phyloP scores from a whole-genome alignment of 1,140 invertebrate species.

The Papilio aristodemus region DNA sequence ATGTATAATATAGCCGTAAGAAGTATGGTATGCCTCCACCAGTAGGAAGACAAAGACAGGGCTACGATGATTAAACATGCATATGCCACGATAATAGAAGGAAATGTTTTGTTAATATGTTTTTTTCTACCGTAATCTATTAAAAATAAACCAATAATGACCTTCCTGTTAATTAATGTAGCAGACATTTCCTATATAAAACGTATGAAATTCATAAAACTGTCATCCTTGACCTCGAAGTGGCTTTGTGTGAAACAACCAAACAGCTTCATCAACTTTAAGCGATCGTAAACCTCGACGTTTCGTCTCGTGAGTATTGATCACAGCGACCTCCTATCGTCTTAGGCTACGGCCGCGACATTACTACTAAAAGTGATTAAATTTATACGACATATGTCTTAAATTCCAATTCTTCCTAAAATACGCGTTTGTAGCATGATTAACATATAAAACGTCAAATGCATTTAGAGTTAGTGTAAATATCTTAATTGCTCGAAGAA shows the following conservation, averaged over 20 bases:
- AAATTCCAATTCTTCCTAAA: background rate
- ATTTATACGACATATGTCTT: background rate
- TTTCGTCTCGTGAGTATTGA: conserved; percentile 6
- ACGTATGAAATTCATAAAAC: conserved; percentile 16
- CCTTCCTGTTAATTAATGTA: conserved; percentile 5
- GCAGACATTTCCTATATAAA: conserved; percentile 2
- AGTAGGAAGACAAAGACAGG: background rate
- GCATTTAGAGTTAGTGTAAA: background rate
- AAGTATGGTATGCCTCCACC: too few species aligned
- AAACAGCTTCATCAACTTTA: conserved; percentile 20
- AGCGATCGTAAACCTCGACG: conserved; percentile 13
- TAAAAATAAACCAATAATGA: background rate
- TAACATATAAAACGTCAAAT: background rate
- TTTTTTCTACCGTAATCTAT: background rate
- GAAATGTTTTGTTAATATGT: background rate
- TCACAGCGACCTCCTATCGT: conserved; percentile 8
- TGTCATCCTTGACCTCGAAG: conserved; percentile 16
- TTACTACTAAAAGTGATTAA: conserved; percentile 6
- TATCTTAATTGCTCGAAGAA: too few species aligned
- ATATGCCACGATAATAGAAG: background rate
- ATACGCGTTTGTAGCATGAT: background rate
- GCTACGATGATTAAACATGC: background rate
- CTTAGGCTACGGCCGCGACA: background rate
- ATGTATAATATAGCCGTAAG: too few species aligned
- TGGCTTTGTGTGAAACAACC: conserved; percentile 1